Conservation (phyloP, 2,888 invertebrate genomes). For the Allolobophora icterica region DNA sequence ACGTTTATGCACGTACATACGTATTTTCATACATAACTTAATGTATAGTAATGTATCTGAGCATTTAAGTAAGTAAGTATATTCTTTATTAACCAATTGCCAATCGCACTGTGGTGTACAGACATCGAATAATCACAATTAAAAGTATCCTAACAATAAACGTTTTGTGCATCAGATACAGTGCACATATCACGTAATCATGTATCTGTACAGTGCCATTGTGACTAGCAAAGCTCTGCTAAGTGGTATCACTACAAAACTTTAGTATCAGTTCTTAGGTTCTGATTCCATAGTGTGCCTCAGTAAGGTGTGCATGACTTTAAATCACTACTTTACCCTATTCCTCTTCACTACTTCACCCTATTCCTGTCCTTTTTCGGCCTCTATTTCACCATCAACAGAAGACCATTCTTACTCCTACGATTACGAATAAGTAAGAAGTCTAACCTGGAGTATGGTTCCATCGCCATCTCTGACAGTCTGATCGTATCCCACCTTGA, state of each 20-base stretch:
- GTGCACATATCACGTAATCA: neutral
- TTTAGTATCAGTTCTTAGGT: neutral
- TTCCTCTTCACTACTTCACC: too few species aligned
- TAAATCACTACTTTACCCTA: too few species aligned
- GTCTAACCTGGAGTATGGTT: constrained; percentile 80
- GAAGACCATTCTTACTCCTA: neutral
- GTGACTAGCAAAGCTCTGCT: neutral
- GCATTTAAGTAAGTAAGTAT: too few species aligned
- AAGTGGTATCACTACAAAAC: neutral
- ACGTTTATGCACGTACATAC: too few species aligned
- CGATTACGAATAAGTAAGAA: too few species aligned
- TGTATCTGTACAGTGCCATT: neutral
- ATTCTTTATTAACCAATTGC: too few species aligned
- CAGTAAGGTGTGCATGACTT: neutral
- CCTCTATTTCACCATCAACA: neutral
- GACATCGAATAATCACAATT: too few species aligned
- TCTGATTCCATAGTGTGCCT: neutral
- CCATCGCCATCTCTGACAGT: constrained; percentile 95
- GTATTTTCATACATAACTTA: too few species aligned
- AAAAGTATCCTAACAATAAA: too few species aligned
- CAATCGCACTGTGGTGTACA: too few species aligned
- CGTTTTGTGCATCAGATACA: too few species aligned
- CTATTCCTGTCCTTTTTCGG: neutral
- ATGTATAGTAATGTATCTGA: neutral
- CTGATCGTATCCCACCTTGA: constrained; percentile 88